Evolutionary conservation across 2,113 vertebrate species (phyloP).

Genomic region (Emydocephalus ijimae): DNA sequence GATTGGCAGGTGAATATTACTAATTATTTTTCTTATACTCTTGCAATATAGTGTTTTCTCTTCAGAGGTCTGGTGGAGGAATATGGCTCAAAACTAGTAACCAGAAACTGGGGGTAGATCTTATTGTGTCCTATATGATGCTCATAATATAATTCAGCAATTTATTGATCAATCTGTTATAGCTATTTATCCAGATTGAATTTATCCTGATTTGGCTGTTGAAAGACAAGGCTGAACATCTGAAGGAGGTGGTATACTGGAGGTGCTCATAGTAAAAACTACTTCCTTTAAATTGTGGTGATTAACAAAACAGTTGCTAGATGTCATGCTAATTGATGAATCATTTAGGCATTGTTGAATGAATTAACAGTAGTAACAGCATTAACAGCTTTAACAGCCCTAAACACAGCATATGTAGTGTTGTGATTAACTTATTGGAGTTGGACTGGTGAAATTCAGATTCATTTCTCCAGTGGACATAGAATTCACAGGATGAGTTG

Average conservation of each 20-base stretch:
- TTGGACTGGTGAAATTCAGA: background rate
- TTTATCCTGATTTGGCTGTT: background rate
- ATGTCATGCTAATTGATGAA: background rate
- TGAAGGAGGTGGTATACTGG: background rate
- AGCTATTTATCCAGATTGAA: background rate
- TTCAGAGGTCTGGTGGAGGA: background rate
- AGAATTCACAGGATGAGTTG: background rate
- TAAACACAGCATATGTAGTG: background rate
- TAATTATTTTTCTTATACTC: background rate
- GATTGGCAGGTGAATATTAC: background rate
- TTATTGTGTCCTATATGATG: background rate
- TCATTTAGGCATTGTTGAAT: background rate
- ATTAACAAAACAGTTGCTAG: background rate
- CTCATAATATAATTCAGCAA: background rate
- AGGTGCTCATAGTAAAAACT: background rate
- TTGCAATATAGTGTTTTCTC: background rate
- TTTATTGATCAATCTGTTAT: background rate
- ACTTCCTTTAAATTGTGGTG: background rate
- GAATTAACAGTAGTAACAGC: background rate
- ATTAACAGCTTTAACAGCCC: background rate
- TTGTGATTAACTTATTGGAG: background rate
- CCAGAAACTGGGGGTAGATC: background rate
- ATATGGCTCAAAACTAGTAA: background rate
- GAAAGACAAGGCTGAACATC: background rate
- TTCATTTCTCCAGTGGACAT: background rate